Base-by-base conservation (phyloP, 2,797 vertebrate species). In the Heterohyrax brucei region DNA sequence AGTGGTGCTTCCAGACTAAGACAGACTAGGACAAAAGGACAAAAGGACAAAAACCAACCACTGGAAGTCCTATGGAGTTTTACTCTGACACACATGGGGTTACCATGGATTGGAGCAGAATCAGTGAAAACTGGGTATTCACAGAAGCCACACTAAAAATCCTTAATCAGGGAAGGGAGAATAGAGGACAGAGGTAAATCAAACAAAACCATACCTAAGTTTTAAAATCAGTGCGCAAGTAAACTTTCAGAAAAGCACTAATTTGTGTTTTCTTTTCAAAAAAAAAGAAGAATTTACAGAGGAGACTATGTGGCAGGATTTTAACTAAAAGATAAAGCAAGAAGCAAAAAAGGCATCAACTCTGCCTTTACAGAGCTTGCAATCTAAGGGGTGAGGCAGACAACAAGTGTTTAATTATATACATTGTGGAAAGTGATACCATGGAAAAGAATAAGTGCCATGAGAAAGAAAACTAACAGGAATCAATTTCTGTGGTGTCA, bases 121-220 rank as follows among this genome's bases (percentile, higher is more conserved):
- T 56, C 53, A 56, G 53, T 56, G 53, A 16, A 12, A 56, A 13
- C 53, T 56, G 53, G 53, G n/a, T 16, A 64, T 9, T 33, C 33
- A n/a, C 22, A 28, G 8, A 50, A 44, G 26, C 7, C 16, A 87
- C 4, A 24, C 62, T 66, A 89, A 68, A 68, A 68, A 78, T 2
- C 7, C 39, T 73, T 48, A 56, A 6, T 56, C 16, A 61, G 64
- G 12, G 5, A 64, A 5, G 10, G 7, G 30, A 76, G 14, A 59
- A 1, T 16, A 12, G 46, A 76, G 46, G 26, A 84, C 39, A 72
- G 7, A 79, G 28, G 21, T 24, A 91, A 72, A 85, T 62, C 18
- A 72, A 80, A 90, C 48, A 56, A 93, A 95, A 84, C 8, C 22
- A 78, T 80, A 87, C 79, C 28, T n/a, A 72, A 21, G 73, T 22